Evolutionary conservation across 2,797 vertebrate species (phyloP), one percentile per base, ranked within the genome.

Genomic region (Sarcoramphus papa): DNA sequence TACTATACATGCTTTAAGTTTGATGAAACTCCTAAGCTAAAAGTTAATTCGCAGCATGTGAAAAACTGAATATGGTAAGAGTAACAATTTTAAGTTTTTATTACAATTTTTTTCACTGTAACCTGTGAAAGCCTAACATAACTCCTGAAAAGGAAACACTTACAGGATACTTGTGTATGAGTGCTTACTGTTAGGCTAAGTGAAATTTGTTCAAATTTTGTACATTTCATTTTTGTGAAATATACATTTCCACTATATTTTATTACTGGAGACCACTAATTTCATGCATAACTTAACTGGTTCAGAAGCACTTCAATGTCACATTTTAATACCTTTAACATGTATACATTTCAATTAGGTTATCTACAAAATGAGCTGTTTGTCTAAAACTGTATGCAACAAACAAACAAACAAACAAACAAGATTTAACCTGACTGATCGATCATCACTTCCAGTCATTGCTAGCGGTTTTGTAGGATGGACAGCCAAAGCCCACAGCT

Each of bases 401-500:
- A 77, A 64, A 41, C 8, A 73, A 53, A 37, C 37, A 37, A 37
- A 86, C 7, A 69, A 83, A 43, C 27, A 79, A 94, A 53, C 7
- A 54, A 40, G 51, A 68, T 35, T 59, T 40, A 84, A 99, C 99
- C 99, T 99, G 97, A 99, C 99, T 60, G 99, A 99, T 96, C 99
- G 99, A 96, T 99, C 99, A 43, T 99, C 99, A 12, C 99, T 99
- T 96, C 99, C 99, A 9, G 99, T 99, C 98, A 99, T 99, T 41
- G 99, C 99, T 92, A 99, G 98, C 14, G 99, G 99, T 95, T 99
- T 99, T 72, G 99, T 99, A 73, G 99, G 99, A 97, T 99, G 99
- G 79, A 99, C 98, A 28, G 99, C 99, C 93, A 99, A 97, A 22
- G 99, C 99, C 99, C 99, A 99, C 30, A 99, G 99, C 97, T 99